Percentiles rank a stretch among this genome's conserved stretches.
Conservation (phyloP, 2,113 vertebrate genomes). For the Notarius quadriscutis region DNA sequence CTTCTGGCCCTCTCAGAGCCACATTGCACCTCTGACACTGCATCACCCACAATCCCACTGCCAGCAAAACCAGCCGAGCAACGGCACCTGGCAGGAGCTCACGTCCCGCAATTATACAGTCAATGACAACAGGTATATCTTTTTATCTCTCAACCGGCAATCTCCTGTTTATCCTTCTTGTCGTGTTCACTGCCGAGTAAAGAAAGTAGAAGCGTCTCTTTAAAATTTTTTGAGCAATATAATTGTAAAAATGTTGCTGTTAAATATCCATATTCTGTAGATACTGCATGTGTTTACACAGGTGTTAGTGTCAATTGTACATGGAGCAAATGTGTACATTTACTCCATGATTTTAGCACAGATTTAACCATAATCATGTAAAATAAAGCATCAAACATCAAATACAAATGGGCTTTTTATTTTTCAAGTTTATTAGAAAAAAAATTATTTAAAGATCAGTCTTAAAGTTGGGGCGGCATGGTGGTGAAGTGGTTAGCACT, state of each 20-base stretch:
- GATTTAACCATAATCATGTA: neutral
- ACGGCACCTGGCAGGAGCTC: slow-evolving; percentile 79
- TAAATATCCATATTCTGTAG: neutral
- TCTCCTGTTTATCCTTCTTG: neutral
- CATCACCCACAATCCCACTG: slow-evolving; percentile 76
- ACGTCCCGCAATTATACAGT: slow-evolving; percentile 68
- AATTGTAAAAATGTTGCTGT: neutral
- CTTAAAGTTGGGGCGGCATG: neutral
- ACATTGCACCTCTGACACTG: slow-evolving; percentile 75
- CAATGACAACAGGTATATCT: slow-evolving; percentile 73
- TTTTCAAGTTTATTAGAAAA: neutral
- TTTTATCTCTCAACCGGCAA: neutral
- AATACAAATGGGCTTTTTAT: neutral
- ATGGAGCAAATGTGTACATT: neutral
- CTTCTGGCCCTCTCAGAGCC: slow-evolving; percentile 82
- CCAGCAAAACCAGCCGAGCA: slow-evolving; percentile 76
- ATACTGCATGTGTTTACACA: neutral
- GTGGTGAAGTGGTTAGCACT: too few species aligned
- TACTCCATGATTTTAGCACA: neutral
- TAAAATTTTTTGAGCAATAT: neutral
- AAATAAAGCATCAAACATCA: neutral
- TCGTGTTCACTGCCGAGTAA: neutral
- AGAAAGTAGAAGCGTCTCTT: neutral
- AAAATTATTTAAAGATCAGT: neutral
- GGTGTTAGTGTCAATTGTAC: neutral